phyloP scores from a whole-genome alignment of 2,797 vertebrate genomes.

The Phrynocephalus vlangalii region DNA sequence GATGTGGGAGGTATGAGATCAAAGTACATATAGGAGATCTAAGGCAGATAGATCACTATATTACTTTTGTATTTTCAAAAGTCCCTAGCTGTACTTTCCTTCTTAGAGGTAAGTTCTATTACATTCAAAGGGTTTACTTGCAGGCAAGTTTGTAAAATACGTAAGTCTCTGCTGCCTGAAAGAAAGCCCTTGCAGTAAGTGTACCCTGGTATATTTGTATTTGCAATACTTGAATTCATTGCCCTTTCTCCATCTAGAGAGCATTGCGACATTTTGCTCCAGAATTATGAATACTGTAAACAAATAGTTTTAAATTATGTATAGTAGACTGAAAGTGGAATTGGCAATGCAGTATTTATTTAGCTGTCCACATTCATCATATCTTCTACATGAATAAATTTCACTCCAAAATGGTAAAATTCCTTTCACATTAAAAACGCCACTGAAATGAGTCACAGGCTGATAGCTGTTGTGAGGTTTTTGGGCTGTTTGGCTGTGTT shows the following conservation, averaged over 20 bases:
- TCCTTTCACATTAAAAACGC: conserved; percentile 42
- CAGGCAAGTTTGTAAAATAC: background rate
- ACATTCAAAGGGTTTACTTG: background rate
- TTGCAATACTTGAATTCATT: background rate
- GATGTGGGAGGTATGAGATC: too few species aligned
- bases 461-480: background rate
- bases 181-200: background rate
- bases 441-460: conserved; percentile 45
- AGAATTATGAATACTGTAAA: background rate
- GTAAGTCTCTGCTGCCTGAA: background rate
- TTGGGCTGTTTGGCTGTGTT: too few species aligned
- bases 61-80: too few species aligned
- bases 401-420: conserved; percentile 41
- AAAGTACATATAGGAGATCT: too few species aligned
- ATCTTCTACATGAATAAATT: conserved; percentile 32
- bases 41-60: too few species aligned
- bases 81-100: too few species aligned
- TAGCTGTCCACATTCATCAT: conserved; percentile 48
- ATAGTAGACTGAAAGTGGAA: too few species aligned
- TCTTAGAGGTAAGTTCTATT: background rate
- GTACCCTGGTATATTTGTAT: background rate
- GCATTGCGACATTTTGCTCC: background rate
- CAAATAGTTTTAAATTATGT: conserved; percentile 15
- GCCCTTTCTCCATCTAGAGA: background rate
- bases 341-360: conserved; percentile 40